Conservation (phyloP, 2,888 invertebrate genomes). For the Schrankia costaestrigalis region DNA sequence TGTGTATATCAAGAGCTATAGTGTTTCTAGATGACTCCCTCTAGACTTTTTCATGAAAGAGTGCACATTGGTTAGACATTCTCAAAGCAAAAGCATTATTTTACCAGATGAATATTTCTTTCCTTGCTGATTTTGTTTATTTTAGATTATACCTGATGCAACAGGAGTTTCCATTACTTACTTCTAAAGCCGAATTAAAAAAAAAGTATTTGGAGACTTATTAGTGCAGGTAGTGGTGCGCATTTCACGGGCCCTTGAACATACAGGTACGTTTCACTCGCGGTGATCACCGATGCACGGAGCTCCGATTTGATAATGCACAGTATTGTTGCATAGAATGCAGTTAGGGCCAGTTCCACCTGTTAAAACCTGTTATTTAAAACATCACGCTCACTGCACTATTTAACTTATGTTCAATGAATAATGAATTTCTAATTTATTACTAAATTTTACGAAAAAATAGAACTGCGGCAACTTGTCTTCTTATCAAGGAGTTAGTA, state of each 20-base stretch:
- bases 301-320: constrained; percentile 65
- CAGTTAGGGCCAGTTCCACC: constrained; percentile 48
- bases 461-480: too few relatives aligned
- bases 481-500: too few relatives aligned
- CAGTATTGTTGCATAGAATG: constrained; percentile 48
- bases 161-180: constrained; percentile 1
- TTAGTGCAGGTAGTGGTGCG: constrained; percentile 30
- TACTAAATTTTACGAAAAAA: background rate
- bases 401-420: constrained; percentile 27
- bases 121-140: too few relatives aligned
- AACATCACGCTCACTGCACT: constrained; percentile 30
- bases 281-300: constrained; percentile 55
- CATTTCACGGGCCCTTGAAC: constrained; percentile 71
- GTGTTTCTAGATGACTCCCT: too few relatives aligned
- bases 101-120: too few relatives aligned
- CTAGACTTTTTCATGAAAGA: too few relatives aligned
- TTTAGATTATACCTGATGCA: too few relatives aligned
- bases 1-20: too few relatives aligned
- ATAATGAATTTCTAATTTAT: constrained; percentile 24
- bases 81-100: too few relatives aligned
- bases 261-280: constrained; percentile 51
- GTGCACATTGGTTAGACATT: too few relatives aligned
- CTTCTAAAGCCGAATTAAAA: too few relatives aligned
- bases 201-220: constrained; percentile 27
- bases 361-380: constrained; percentile 51